Percentiles rank a stretch among this genome's conserved stretches.
These are phyloP conservation scores for Hapalemur alaotrensis DNA, from an alignment of 2,797 vertebrate species.

Conservation along the genomic window DNA sequence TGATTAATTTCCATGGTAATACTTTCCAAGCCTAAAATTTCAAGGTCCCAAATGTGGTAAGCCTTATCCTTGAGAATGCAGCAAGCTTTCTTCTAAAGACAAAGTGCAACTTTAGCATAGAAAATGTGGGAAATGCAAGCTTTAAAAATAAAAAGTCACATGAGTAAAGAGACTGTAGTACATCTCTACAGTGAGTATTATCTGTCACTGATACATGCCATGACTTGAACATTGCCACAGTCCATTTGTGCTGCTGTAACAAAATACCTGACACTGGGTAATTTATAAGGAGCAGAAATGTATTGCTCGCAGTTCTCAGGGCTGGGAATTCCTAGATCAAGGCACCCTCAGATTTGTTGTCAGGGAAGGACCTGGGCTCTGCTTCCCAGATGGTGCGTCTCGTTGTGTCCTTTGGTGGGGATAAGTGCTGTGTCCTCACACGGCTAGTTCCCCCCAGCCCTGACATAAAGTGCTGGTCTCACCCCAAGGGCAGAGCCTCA, in stretches of 20 bases:
- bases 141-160: background rate
- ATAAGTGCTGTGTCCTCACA: no score
- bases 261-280: background rate
- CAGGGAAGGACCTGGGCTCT: no score
- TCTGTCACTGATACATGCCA: background rate
- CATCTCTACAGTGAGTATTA: background rate
- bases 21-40: background rate
- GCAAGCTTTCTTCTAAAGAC: background rate
- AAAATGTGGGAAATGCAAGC: background rate
- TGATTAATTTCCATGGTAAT: background rate
- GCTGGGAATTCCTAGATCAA: no score
- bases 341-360: no score
- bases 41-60: background rate
- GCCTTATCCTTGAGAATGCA: background rate
- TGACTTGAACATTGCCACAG: background rate
- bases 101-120: background rate
- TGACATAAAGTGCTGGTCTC: no score
- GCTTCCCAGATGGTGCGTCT: no score
- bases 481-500: no score
- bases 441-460: no score
- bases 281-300: no score
- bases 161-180: background rate
- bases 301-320: no score
- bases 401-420: no score
- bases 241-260: background rate